Evolutionary conservation across 2,113 vertebrate genomes (phyloP).

Genomic region (Triplophysa dalaica): DNA sequence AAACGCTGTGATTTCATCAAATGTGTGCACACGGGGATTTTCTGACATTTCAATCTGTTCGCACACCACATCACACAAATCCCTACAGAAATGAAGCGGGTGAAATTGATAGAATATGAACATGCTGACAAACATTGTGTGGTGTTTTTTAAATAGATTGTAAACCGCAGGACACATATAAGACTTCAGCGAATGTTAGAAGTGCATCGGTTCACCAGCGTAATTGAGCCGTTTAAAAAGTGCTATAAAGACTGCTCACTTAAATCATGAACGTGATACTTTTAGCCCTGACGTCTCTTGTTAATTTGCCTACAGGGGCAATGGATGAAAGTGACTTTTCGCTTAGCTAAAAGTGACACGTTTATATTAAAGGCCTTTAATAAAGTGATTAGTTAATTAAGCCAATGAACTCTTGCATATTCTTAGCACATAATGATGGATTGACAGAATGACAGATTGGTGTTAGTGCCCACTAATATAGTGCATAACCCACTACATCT

Average conservation of each 20-base stretch:
- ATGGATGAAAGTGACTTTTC: conserved; percentile 33
- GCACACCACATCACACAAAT: background rate
- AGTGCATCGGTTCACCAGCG: background rate
- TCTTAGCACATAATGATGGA: conserved; percentile 50
- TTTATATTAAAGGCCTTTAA: conserved; percentile 49
- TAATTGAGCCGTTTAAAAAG: conserved; percentile 9
- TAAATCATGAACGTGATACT: conserved; percentile 9
- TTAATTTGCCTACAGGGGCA: conserved; percentile 27
- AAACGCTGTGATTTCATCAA: too few species aligned
- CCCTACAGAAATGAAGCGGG: background rate
- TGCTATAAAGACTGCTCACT: background rate
- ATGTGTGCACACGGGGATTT: background rate
- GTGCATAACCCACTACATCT: conserved; percentile 26
- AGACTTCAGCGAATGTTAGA: too few species aligned
- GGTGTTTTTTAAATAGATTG: background rate
- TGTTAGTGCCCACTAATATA: conserved; percentile 41
- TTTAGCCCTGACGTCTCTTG: conserved; percentile 26
- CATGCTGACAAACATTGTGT: background rate
- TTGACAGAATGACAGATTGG: conserved; percentile 50
- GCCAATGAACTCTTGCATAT: conserved; percentile 46
- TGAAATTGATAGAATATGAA: background rate
- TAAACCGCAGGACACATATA: too few species aligned
- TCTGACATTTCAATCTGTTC: background rate
- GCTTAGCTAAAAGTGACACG: conserved; percentile 48
- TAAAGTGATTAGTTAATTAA: conserved; percentile 54